phyloP scores from a whole-genome alignment of 1,140 invertebrate species.

The Listronotus bonariensis region DNA sequence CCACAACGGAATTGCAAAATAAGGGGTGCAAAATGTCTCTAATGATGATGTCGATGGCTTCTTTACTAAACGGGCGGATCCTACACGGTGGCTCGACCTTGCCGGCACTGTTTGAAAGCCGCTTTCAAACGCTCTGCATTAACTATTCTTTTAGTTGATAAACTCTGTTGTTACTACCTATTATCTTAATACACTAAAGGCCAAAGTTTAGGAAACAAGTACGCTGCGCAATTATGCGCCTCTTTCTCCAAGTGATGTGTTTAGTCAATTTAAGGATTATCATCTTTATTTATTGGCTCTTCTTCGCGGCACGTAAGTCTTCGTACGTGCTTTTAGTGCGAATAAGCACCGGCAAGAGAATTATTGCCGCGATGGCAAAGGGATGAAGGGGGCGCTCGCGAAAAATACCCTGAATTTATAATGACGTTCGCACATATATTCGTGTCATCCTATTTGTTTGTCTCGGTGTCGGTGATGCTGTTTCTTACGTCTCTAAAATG shows the following conservation, averaged over 20 bases:
- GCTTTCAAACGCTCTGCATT: too few relatives aligned
- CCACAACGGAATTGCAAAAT: too few relatives aligned
- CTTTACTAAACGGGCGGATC: too few relatives aligned
- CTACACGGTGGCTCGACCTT: too few relatives aligned
- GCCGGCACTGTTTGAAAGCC: too few relatives aligned
- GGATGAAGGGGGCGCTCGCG: constrained; percentile 6
- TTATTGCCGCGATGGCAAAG: constrained; percentile 12
- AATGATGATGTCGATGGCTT: too few relatives aligned
- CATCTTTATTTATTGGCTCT: constrained; percentile 35
- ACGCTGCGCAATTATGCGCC: too few relatives aligned
- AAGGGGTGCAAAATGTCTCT: too few relatives aligned
- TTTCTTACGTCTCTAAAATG: constrained; percentile 20
- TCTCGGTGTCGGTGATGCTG: constrained; percentile 18
- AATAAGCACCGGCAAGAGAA: constrained; percentile 17
- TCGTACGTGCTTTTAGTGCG: constrained; percentile 27
- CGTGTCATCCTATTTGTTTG: constrained; percentile 31
- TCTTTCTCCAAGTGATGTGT: constrained; percentile 20
- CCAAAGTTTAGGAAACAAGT: too few relatives aligned
- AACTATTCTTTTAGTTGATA: too few relatives aligned
- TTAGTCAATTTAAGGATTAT: constrained; percentile 34
- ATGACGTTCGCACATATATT: constrained; percentile 22
- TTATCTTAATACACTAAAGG: too few relatives aligned
- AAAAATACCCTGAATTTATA: constrained; percentile 34
- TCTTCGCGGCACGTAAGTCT: constrained; percentile 25
- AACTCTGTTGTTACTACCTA: too few relatives aligned